These are phyloP conservation scores for Coregonus clupeaformis DNA, from an alignment of 2,113 vertebrate species.

Conservation along the genomic window DNA sequence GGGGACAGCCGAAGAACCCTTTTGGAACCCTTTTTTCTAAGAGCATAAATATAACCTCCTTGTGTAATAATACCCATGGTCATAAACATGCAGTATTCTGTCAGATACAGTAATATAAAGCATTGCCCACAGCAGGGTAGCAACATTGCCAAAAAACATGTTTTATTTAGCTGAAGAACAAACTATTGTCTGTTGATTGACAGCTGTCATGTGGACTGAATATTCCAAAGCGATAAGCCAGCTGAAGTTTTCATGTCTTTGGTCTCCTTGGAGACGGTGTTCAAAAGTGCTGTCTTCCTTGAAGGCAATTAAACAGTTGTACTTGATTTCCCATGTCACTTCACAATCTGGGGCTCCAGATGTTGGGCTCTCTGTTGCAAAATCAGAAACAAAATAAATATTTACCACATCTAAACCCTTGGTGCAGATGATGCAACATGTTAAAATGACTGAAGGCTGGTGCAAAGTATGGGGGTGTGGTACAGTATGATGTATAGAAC, in stretches of 20 bases:
- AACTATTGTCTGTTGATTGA: conserved; percentile 8
- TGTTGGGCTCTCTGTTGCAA: conserved; percentile 5
- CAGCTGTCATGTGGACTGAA: not conserved
- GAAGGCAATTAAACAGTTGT: conserved; percentile 31
- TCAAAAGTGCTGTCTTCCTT: not conserved
- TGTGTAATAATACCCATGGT: too few species aligned
- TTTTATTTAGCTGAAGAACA: not conserved
- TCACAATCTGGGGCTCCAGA: conserved; percentile 24
- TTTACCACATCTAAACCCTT: not conserved
- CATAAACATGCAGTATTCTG: not conserved
- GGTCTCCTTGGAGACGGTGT: conserved; percentile 13
- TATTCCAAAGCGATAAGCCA: not conserved
- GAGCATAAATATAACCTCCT: too few species aligned
- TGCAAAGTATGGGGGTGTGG: not conserved
- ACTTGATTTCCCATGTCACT: conserved; percentile 23
- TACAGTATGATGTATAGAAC: not conserved
- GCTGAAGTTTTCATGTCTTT: conserved; percentile 3
- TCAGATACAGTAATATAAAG: not conserved
- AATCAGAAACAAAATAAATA: conserved; percentile 17
- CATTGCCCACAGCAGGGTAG: not conserved
- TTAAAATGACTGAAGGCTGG: not conserved
- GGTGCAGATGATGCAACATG: not conserved
- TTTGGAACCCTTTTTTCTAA: too few species aligned
- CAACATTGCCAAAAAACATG: not conserved
- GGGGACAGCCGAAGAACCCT: too few species aligned